Conservation (phyloP, 2,888 invertebrate species). For the Himalopsyche japonica region DNA sequence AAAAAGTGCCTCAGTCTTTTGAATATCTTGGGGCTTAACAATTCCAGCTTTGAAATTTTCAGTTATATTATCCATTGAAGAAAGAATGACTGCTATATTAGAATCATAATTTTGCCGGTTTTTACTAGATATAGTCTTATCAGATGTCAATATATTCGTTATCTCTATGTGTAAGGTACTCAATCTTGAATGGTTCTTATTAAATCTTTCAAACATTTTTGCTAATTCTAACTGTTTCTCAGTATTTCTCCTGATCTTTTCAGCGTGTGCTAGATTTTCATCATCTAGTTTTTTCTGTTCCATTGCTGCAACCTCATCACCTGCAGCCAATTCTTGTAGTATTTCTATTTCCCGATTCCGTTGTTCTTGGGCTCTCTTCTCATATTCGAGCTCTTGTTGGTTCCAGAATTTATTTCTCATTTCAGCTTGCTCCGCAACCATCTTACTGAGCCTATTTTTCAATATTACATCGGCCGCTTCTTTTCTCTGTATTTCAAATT, state of each 20-base stretch:
- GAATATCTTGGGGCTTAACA: constrained; percentile 58
- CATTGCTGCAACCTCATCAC: constrained; percentile 53
- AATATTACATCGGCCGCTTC: constrained; percentile 43
- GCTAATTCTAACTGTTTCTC: constrained; percentile 58
- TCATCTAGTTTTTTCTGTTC: constrained; percentile 56
- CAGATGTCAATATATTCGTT: constrained; percentile 49
- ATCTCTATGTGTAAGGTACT: constrained; percentile 61
- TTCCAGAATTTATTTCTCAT: constrained; percentile 48
- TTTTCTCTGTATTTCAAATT: constrained; percentile 29
- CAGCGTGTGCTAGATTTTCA: constrained; percentile 56
- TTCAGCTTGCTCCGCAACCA: constrained; percentile 50
- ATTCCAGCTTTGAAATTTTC: constrained; percentile 52
- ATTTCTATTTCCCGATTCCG: constrained; percentile 44
- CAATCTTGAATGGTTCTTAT: constrained; percentile 62
- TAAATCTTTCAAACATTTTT: constrained; percentile 59
- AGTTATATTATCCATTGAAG: constrained; percentile 54
- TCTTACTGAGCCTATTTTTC: constrained; percentile 50
- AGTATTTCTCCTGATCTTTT: constrained; percentile 57
- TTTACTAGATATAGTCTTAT: constrained; percentile 52
- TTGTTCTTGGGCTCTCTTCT: constrained; percentile 39
- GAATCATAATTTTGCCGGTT: constrained; percentile 54
- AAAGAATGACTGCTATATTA: constrained; percentile 51
- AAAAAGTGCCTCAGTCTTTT: constrained; percentile 58
- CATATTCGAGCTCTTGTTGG: constrained; percentile 51
- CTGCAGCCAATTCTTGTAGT: constrained; percentile 47